Evolutionary conservation across 2,888 invertebrate species (phyloP).

Genomic region (Phlogophora meticulosa): DNA sequence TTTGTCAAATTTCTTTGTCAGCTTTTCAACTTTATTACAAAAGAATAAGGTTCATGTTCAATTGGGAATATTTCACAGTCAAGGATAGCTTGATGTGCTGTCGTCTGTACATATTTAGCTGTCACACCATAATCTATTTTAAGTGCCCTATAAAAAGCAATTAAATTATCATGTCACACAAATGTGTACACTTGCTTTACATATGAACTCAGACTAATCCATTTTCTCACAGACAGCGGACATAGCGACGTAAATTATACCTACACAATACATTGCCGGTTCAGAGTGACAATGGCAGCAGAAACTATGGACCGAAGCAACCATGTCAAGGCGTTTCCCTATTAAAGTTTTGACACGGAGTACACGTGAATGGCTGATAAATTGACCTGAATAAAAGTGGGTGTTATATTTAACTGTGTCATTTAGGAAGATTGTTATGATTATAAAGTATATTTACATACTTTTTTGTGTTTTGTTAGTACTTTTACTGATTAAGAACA

Average conservation of each 20-base stretch:
- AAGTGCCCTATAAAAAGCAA: background rate
- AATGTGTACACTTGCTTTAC: slow-evolving; percentile 3
- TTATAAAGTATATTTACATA: background rate
- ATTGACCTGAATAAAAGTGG: slow-evolving; percentile 65
- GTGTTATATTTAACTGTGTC: slow-evolving; percentile 19
- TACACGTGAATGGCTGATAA: slow-evolving; percentile 67
- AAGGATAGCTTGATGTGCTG: too few species aligned
- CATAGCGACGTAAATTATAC: slow-evolving; percentile 67
- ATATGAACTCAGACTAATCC: slow-evolving; percentile 31
- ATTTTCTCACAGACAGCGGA: slow-evolving; percentile 38
- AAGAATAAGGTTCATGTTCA: too few species aligned
- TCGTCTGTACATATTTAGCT: too few species aligned
- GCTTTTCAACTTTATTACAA: too few species aligned
- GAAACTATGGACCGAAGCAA: slow-evolving; percentile 67
- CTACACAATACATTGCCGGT: slow-evolving; percentile 72
- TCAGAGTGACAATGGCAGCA: slow-evolving; percentile 71
- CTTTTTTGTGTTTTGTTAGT: background rate
- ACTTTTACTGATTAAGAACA: background rate
- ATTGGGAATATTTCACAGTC: too few species aligned
- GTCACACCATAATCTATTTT: background rate
- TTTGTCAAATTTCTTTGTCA: too few species aligned
- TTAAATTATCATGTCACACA: background rate
- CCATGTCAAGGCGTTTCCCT: slow-evolving; percentile 84
- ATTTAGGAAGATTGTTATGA: background rate
- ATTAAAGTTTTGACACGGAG: slow-evolving; percentile 78